Conservation (phyloP, 2,797 vertebrate genomes). For the Alfaro cultratus region DNA sequence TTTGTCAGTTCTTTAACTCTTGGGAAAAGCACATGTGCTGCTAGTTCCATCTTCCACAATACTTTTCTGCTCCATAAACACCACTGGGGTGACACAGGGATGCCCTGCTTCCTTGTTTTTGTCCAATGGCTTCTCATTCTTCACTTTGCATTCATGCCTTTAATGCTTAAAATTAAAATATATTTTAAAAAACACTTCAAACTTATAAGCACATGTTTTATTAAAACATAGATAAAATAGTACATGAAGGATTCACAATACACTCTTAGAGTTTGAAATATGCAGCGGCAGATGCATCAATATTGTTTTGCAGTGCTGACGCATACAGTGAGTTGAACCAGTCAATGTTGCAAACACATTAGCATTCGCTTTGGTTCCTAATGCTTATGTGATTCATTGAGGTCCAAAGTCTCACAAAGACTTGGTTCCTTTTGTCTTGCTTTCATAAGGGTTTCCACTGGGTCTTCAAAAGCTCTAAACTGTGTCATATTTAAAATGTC, state of each 20-base stretch:
- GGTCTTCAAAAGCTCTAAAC: background rate
- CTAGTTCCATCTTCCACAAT: slow-evolving; percentile 38
- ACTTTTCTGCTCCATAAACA: slow-evolving; percentile 32
- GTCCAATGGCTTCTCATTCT: slow-evolving; percentile 13
- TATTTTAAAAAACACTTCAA: background rate
- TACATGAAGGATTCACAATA: background rate
- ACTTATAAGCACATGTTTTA: background rate
- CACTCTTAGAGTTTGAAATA: background rate
- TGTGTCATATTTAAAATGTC: background rate
- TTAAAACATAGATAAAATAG: background rate
- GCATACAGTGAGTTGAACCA: slow-evolving; percentile 21
- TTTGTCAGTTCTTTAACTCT: slow-evolving; percentile 5
- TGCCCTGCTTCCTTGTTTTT: slow-evolving; percentile 51
- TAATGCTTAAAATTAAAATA: background rate
- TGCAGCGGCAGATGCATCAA: background rate
- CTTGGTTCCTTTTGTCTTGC: slow-evolving; percentile 21
- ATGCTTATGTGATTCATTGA: slow-evolving; percentile 25
- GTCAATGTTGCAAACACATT: slow-evolving; percentile 11
- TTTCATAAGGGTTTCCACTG: background rate
- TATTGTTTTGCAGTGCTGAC: slow-evolving; percentile 14
- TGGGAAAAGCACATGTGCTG: slow-evolving; percentile 22
- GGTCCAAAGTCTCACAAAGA: slow-evolving; percentile 7
- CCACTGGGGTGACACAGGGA: slow-evolving; percentile 28
- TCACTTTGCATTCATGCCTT: background rate
- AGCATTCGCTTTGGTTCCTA: slow-evolving; percentile 40